Conservation (phyloP, 2,113 vertebrate genomes). For the Ammodytes marinus region DNA sequence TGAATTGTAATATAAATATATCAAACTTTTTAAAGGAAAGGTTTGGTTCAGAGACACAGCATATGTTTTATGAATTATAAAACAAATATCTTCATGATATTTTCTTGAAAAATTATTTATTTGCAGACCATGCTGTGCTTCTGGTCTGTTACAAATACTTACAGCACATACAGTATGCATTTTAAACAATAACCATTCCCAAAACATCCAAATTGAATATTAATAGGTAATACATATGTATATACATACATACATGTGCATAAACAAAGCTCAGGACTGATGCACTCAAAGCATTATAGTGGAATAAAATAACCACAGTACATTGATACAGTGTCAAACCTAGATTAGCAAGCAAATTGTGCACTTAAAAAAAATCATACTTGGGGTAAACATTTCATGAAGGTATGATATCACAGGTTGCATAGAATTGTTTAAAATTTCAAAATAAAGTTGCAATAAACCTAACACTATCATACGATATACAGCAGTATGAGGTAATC, state of each 20-base stretch:
- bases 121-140: conserved; percentile 71
- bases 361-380: conserved; percentile 36
- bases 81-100: background rate
- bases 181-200: conserved; percentile 70
- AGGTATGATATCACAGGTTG: conserved; percentile 67
- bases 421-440: conserved; percentile 75
- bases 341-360: conserved; percentile 56
- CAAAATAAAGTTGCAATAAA: conserved; percentile 52
- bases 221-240: conserved; percentile 81
- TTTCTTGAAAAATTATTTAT: conserved; percentile 79
- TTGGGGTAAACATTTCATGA: conserved; percentile 53
- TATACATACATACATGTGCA: conserved; percentile 80
- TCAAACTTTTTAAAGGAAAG: background rate
- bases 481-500: conserved; percentile 69
- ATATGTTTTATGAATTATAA: background rate
- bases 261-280: conserved; percentile 60
- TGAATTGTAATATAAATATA: too few relatives aligned
- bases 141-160: conserved; percentile 75
- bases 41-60: background rate
- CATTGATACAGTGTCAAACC: conserved; percentile 47
- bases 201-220: conserved; percentile 73
- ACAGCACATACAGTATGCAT: conserved; percentile 66
- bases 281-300: conserved; percentile 57
- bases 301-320: conserved; percentile 56
- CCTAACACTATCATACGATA: conserved; percentile 23